Evolutionary conservation across 1,140 invertebrate species (phyloP).

Genomic region (Polyergus mexicanus): DNA sequence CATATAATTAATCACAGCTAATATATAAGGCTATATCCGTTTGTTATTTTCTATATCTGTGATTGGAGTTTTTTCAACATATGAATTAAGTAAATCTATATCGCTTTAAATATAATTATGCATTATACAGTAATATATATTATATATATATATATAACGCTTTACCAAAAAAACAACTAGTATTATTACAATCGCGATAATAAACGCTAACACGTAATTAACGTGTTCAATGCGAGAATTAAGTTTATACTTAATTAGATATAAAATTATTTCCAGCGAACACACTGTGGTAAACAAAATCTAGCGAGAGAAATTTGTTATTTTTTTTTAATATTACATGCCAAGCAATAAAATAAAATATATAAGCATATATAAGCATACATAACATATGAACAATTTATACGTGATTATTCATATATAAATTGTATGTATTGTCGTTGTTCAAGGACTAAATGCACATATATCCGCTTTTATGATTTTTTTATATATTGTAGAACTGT

Average conservation of each 20-base stretch:
- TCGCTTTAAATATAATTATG: not conserved
- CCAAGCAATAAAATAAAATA: conserved; percentile 20
- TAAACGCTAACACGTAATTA: conserved; percentile 14
- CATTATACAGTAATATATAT: not conserved
- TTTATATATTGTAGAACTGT: conserved; percentile 8
- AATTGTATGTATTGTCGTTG: not conserved
- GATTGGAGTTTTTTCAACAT: conserved; percentile 6
- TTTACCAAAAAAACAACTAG: not conserved
- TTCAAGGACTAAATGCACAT: not conserved
- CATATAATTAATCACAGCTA: conserved; percentile 46
- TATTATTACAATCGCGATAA: conserved; percentile 23
- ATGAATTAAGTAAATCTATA: conserved; percentile 21
- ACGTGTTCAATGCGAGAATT: not conserved
- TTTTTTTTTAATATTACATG: conserved; percentile 1
- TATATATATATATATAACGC: not conserved
- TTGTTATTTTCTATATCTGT: conserved; percentile 28
- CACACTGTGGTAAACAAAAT: conserved; percentile 23
- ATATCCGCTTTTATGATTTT: not conserved
- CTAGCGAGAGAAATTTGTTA: not conserved
- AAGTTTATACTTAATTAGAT: conserved; percentile 13
- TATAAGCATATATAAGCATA: not conserved
- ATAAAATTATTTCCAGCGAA: conserved; percentile 30
- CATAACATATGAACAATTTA: conserved; percentile 17
- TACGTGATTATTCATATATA: conserved; percentile 9
- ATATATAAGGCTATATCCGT: conserved; percentile 20